phyloP scores from a whole-genome alignment of 2,888 invertebrate genomes.

The Mongoloraphidia duomilia region DNA sequence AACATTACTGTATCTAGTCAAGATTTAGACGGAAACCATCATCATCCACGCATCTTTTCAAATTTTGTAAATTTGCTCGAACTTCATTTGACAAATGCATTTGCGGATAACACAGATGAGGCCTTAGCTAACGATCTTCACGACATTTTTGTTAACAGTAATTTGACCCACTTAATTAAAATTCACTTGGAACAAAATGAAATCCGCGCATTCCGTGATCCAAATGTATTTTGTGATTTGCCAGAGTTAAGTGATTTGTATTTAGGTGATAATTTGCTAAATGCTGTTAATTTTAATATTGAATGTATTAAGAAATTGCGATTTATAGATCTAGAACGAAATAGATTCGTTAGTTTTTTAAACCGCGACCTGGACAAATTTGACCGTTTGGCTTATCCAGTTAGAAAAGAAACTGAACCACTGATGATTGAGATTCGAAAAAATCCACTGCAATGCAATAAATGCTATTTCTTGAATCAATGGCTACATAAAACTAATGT shows the following conservation, averaged over 20 bases:
- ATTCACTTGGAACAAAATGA: conserved; percentile 65
- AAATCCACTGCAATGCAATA: conserved; percentile 58
- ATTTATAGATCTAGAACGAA: conserved; percentile 53
- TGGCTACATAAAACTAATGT: conserved; percentile 51
- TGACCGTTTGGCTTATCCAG: conserved; percentile 35
- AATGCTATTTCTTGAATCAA: conserved; percentile 40
- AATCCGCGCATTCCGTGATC: conserved; percentile 48
- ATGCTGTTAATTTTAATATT: conserved; percentile 48
- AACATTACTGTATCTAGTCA: conserved; percentile 42
- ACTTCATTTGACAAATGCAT: conserved; percentile 58
- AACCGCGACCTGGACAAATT: conserved; percentile 39
- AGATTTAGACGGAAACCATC: conserved; percentile 38
- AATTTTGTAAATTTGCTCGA: conserved; percentile 54
- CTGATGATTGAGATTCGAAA: conserved; percentile 45
- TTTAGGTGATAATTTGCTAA: conserved; percentile 48
- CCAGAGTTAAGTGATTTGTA: conserved; percentile 51
- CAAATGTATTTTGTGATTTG: conserved; percentile 53
- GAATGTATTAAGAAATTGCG: conserved; percentile 48
- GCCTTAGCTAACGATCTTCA: conserved; percentile 50
- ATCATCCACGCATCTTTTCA: conserved; percentile 53
- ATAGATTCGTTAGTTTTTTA: conserved; percentile 43
- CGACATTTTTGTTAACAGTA: conserved; percentile 54
- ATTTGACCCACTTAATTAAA: conserved; percentile 47
- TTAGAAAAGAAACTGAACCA: conserved; percentile 27
- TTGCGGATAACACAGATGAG: conserved; percentile 46